Conservation (phyloP, 2,888 invertebrate genomes). For the Synergus umbraculus region DNA sequence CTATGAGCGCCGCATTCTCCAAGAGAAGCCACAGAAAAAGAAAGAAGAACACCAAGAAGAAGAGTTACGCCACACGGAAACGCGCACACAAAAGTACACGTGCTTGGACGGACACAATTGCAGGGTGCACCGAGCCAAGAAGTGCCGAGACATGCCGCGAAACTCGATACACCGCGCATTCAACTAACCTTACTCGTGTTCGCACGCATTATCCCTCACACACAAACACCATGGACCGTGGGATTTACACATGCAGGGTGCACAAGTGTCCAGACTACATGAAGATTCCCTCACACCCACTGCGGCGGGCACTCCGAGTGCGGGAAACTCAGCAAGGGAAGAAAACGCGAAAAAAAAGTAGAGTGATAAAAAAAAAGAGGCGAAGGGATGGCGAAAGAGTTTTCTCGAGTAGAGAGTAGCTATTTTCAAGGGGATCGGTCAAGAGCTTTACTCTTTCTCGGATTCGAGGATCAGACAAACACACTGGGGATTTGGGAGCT, state of each 20-base stretch:
- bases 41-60: background rate
- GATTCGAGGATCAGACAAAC: conserved; percentile 21
- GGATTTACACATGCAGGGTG: conserved; percentile 8
- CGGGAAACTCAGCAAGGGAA: conserved; percentile 1
- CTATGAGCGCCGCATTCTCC: conserved; percentile 32
- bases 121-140: conserved; percentile 41
- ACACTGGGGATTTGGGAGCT: conserved; percentile 16
- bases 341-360: conserved; percentile 13
- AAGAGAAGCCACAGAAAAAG: conserved; percentile 2
- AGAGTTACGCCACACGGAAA: conserved; percentile 37
- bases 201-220: conserved; percentile 33
- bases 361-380: background rate
- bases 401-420: background rate
- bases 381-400: background rate
- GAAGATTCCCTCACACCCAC: conserved; percentile 22
- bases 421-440: conserved; percentile 12
- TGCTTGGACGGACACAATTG: conserved; percentile 33
- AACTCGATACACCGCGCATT: conserved; percentile 38
- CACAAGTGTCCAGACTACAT: conserved; percentile 14
- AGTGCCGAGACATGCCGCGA: conserved; percentile 38
- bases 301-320: background rate
- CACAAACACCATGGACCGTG: conserved; percentile 11
- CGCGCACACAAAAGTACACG: conserved; percentile 38
- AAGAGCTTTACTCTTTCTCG: conserved; percentile 27
- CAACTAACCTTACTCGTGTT: conserved; percentile 31